Evolutionary conservation across 2,113 vertebrate genomes (phyloP), one percentile per base, ranked within the genome.

Genomic region (Nycticebus coucang): DNA sequence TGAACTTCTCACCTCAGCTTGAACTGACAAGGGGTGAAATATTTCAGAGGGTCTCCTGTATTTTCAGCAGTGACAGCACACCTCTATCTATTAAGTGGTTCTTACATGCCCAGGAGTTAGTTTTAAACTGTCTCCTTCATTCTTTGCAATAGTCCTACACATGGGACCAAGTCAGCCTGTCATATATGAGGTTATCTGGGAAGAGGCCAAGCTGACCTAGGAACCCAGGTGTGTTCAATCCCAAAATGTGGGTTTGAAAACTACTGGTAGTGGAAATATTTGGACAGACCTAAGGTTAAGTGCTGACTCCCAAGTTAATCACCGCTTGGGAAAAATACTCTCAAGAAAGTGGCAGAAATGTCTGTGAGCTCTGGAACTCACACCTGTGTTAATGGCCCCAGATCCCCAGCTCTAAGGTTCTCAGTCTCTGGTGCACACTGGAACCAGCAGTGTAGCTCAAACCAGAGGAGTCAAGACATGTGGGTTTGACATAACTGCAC

Each of bases 361-460:
- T n/a, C 22, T 86, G 30, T 81, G 82, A 78, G 74, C 12, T 59
- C 30, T 64, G 88, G 18, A 53, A 57, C 35, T 59, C 28, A 45
- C 14, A 26, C 18, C 24, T 75, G 4, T 41, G 59, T 71, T 77
- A n/a, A 57, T 45, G 3, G 30, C 64, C n/a, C 19, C 11, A 13
- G 50, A 11, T 7, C 26, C 7, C 10, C 19, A 37, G 28, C 8
- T 57, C n/a, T 35, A 18, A 30, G 55, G 11, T 28, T 88, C 5
- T 9, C 2, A 1, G 2, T 2, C 7, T 4, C 68, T 18, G 33
- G 24, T 19, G 55, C 28, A 37, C 9, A 11, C 17, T 79, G 5
- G 18, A 53, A 35, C 87, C 7, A 53, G 5, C 11, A 15, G 21
- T 15, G 13, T 33, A 53, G 37, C 15, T 75, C 41, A 87, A 24